Conservation (phyloP, 1,140 invertebrate species). For the Hycleus cichorii region DNA sequence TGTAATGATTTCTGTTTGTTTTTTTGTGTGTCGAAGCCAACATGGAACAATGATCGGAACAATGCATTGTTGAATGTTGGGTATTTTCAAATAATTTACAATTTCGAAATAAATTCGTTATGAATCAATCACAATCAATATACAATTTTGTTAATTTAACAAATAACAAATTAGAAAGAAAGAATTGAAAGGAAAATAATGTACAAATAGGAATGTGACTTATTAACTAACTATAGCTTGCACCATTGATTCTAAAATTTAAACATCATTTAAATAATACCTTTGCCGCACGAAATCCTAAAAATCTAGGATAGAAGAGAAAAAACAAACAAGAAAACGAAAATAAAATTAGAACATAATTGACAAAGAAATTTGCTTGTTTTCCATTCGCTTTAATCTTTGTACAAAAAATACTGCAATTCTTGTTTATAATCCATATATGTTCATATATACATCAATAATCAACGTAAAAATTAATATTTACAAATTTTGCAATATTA, state of each 20-base stretch:
- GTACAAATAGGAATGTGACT: conserved; percentile 29
- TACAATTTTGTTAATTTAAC: no score
- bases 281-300: conserved; percentile 18
- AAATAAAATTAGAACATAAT: conserved; percentile 14
- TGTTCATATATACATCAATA: conserved; percentile 11
- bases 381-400: conserved; percentile 1
- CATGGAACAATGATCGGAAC: conserved; percentile 8
- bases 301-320: conserved; percentile 7
- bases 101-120: no score
- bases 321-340: no score
- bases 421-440: conserved; percentile 14
- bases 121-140: no score
- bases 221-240: conserved; percentile 23
- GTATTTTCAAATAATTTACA: neutral
- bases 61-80: conserved; percentile 7
- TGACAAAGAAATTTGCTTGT: conserved; percentile 9
- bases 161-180: neutral
- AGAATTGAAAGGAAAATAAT: neutral
- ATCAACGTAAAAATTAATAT: conserved; percentile 16
- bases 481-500: conserved; percentile 20
- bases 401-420: conserved; percentile 30
- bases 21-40: neutral
- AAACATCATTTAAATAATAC: conserved; percentile 19
- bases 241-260: conserved; percentile 34
- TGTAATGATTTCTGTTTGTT: conserved; percentile 5